These are phyloP conservation scores for Oithona nana DNA, from an alignment of 2,888 invertebrate genomes.

Conservation along the genomic window DNA sequence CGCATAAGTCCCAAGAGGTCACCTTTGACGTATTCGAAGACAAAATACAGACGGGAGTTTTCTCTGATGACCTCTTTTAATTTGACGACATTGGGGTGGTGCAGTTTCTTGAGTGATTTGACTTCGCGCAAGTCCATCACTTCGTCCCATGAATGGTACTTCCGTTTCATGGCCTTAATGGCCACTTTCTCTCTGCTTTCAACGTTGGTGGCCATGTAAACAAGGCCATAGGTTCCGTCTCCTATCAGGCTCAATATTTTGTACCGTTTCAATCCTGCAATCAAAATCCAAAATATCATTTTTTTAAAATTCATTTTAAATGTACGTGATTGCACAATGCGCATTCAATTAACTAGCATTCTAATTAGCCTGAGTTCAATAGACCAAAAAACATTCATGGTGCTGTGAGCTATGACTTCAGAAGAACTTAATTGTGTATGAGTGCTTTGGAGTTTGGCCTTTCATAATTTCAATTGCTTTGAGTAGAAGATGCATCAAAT, in stretches of 20 bases:
- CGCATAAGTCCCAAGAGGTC: slow-evolving; percentile 39
- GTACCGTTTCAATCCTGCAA: slow-evolving; percentile 18
- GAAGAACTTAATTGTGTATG: too few relatives aligned
- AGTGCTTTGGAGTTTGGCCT: too few relatives aligned
- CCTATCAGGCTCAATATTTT: slow-evolving; percentile 18
- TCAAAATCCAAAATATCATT: too few relatives aligned
- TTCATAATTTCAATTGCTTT: too few relatives aligned
- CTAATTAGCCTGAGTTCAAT: too few relatives aligned
- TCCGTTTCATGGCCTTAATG: slow-evolving; percentile 34
- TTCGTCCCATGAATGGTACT: slow-evolving; percentile 39
- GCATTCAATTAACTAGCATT: too few relatives aligned
- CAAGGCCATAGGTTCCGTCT: slow-evolving; percentile 19
- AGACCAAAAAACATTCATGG: too few relatives aligned
- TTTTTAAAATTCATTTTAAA: too few relatives aligned
- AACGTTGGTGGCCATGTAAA: slow-evolving; percentile 18
- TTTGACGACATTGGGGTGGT: slow-evolving; percentile 37
- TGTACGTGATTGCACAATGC: too few relatives aligned
- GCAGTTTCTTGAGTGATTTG: slow-evolving; percentile 36
- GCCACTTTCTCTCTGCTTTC: slow-evolving; percentile 22
- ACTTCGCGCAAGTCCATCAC: slow-evolving; percentile 37
- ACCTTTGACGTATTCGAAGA: slow-evolving; percentile 39
- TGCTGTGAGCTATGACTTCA: too few relatives aligned
- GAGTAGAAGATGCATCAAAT: too few relatives aligned
- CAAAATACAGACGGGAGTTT: slow-evolving; percentile 37
- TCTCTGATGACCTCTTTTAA: slow-evolving; percentile 37